phyloP scores from a whole-genome alignment of 2,797 vertebrate species.

The Lycodopsis pacificus region DNA sequence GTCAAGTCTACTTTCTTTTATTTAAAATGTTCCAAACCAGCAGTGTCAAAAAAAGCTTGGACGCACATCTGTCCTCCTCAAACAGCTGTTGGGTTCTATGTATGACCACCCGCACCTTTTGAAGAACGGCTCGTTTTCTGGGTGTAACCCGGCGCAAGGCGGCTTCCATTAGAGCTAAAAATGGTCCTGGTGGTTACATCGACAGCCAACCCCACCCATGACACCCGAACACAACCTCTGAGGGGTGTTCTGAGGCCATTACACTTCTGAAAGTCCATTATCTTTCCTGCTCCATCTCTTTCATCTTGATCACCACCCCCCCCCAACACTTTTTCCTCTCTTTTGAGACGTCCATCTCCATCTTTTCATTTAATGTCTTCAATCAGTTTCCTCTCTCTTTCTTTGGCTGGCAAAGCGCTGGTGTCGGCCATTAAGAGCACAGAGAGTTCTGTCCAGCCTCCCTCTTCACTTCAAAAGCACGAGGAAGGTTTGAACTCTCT shows the following conservation, averaged over 20 bases:
- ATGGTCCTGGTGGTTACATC: constrained; percentile 41
- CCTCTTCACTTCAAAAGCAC: constrained; percentile 52
- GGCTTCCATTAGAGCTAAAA: constrained; percentile 40
- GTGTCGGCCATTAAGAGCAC: constrained; percentile 29
- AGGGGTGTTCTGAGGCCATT: constrained; percentile 12
- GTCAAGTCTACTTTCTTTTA: background rate
- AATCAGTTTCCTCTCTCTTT: background rate
- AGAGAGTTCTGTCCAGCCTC: constrained; percentile 9
- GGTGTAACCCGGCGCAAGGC: constrained; percentile 41
- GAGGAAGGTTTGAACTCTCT: constrained; percentile 44
- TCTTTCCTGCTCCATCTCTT: constrained; percentile 14
- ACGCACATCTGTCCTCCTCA: background rate
- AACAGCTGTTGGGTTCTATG: background rate
- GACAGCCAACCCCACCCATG: constrained; percentile 3
- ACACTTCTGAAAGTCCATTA: constrained; percentile 10
- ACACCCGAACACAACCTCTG: constrained; percentile 17
- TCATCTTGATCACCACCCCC: constrained; percentile 2
- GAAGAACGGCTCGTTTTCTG: constrained; percentile 43
- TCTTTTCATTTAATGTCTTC: constrained; percentile 1
- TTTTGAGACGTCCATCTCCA: background rate
- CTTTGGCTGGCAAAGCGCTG: constrained; percentile 7
- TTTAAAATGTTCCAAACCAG: background rate
- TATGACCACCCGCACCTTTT: constrained; percentile 1
- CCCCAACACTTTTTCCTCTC: background rate
- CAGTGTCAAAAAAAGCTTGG: background rate